Percentiles rank a stretch among this genome's conserved stretches.
phyloP scores from a whole-genome alignment of 1,140 invertebrate genomes.

The Colletes latitarsis region DNA sequence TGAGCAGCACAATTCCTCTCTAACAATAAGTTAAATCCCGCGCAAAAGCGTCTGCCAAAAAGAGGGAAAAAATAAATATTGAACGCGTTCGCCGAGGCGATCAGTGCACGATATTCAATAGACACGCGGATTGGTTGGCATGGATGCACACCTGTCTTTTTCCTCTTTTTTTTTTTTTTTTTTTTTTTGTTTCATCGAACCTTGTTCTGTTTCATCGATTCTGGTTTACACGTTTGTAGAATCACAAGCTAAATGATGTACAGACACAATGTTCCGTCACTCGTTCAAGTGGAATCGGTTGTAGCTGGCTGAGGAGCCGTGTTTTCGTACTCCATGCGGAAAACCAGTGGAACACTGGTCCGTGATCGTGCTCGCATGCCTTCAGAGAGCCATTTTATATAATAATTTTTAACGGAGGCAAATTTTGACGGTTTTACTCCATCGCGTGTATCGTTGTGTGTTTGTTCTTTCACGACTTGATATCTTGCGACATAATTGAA shows the following conservation, averaged over 20 bases:
- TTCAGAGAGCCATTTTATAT: conserved; percentile 36
- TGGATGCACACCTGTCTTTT: neutral
- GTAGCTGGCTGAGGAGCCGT: conserved; percentile 53
- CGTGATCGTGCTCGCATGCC: conserved; percentile 35
- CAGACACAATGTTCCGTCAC: conserved; percentile 52
- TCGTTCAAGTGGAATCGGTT: conserved; percentile 61
- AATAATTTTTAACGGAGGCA: neutral
- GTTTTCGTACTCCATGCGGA: conserved; percentile 58
- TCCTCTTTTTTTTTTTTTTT: neutral
- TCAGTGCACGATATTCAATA: conserved; percentile 41
- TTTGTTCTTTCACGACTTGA: neutral
- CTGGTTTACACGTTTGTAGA: conserved; percentile 59
- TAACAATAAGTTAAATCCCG: conserved; percentile 7
- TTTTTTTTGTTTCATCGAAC: conserved; percentile 35
- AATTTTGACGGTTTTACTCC: conserved; percentile 10
- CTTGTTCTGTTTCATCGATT: conserved; percentile 24
- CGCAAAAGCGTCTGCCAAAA: neutral
- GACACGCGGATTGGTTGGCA: conserved; percentile 40
- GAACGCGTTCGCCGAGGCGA: conserved; percentile 47
- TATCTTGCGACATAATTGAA: no score
- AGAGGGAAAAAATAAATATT: conserved; percentile 39
- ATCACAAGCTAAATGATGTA: conserved; percentile 58
- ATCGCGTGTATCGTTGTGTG: neutral
- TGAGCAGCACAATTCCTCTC: neutral
- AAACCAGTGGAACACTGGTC: conserved; percentile 44